A percentile compares a stretch with the other conserved stretches of the same genome.
These are phyloP conservation scores for Cephus sareptanus DNA, from an alignment of 2,888 invertebrate genomes.

Conservation along the genomic window DNA sequence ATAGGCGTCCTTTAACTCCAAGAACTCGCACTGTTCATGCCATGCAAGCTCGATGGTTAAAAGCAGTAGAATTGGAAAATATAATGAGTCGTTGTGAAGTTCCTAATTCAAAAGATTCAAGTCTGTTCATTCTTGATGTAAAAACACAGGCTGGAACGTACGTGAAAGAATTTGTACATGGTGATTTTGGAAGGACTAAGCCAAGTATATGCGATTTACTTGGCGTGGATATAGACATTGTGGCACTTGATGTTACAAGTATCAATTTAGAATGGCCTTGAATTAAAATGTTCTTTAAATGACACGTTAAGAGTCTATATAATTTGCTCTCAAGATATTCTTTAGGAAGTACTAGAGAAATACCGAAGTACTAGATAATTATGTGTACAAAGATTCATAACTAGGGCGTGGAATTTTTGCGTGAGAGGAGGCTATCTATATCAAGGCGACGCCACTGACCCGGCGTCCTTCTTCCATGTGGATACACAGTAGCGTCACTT, in stretches of 20 bases:
- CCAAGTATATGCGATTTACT: slow-evolving; percentile 82
- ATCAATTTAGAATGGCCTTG: slow-evolving; percentile 83
- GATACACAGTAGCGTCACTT: neutral
- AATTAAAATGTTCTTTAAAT: slow-evolving; percentile 14
- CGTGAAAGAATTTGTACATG: slow-evolving; percentile 97
- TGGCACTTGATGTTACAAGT: slow-evolving; percentile 89
- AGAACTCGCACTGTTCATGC: slow-evolving; percentile 76
- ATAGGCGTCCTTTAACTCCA: slow-evolving; percentile 80
- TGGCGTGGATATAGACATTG: slow-evolving; percentile 81
- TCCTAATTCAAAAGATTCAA: slow-evolving; percentile 32
- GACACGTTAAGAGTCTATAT: neutral
- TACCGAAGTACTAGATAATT: neutral
- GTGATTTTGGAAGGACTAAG: slow-evolving; percentile 90
- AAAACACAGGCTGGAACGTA: slow-evolving; percentile 94
- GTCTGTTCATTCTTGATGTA: slow-evolving; percentile 75
- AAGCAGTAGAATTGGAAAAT: slow-evolving; percentile 37
- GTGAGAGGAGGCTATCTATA: neutral
- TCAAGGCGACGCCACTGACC: neutral
- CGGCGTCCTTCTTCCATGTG: neutral
- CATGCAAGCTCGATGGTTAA: slow-evolving; percentile 69
- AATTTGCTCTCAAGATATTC: neutral
- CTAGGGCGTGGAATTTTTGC: neutral
- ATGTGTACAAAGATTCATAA: neutral
- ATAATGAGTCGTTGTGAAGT: slow-evolving; percentile 22
- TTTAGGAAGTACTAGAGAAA: neutral